Base-by-base conservation (phyloP, 2,113 vertebrate genomes). In the Vidua macroura region DNA sequence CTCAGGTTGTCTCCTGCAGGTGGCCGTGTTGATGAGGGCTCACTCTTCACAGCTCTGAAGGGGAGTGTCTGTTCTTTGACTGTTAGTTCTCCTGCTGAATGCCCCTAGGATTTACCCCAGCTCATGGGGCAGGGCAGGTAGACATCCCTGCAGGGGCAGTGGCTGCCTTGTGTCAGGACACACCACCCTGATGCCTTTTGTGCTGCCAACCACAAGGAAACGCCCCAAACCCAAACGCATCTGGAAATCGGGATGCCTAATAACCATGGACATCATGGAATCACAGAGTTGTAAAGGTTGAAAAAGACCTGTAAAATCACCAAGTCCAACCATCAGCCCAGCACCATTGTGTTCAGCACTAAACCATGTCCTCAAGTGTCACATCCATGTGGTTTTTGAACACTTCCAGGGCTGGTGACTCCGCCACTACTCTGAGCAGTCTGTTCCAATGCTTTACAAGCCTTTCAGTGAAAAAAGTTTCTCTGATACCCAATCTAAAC, bases 171-270 rank as follows among this genome's bases (percentile, higher is more conserved):
- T 53, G 49, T 25, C 21, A 37, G 31, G 13, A 39, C 11, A 18
- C 10, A 44, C 30, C 1, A 0, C 20, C 28, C 49, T 4, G 3
- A 18, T 37, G 51, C 19, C 35, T 56, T 89, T 53, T 52, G 63
- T 4, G 7, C 46, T 56, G 58, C 63, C 41, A 44, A 0, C 16
- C 25, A 7, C 3, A 5, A n/a, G 58, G 73, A 51, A 78, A 49
- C 1, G 2, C 17, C 37, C 7, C 59, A 58, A 48, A 62, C 20
- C 2, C 56, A 67, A 35, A 25, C 12, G 6, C 1, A 0, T 43
- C 15, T 69, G 55, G 22, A 60, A 83, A 66, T 31, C 30, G 37
- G 20, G 11, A 10, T 7, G 4, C 62, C 43, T 49, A 33, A 12
- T 53, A 44, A 31, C n/a, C 3, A 0, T 3, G 14, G 7, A 7